A percentile compares a stretch with the other conserved stretches of the same genome.
phyloP scores from a whole-genome alignment of 1,140 invertebrate genomes.

The Drosophila murphyi region DNA sequence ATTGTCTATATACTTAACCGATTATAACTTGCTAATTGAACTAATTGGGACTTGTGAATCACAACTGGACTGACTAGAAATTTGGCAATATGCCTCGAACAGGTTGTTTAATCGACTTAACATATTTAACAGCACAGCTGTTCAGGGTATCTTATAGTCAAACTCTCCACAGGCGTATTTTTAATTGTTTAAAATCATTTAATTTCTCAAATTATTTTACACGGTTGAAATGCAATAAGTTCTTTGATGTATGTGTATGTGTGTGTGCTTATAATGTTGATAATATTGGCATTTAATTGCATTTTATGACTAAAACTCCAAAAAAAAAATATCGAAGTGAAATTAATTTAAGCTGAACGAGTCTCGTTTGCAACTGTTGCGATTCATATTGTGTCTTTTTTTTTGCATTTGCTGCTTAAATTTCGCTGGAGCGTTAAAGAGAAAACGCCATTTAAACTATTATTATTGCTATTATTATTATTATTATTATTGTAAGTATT shows the following conservation, averaged over 20 bases:
- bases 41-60: too few relatives aligned
- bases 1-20: too few relatives aligned
- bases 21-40: too few relatives aligned
- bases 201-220: too few relatives aligned
- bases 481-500: slow-evolving; percentile 59
- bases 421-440: not conserved
- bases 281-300: slow-evolving; percentile 2
- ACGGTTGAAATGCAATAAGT: not conserved
- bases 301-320: not conserved
- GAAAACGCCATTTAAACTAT: slow-evolving; percentile 51
- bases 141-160: too few relatives aligned
- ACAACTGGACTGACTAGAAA: too few relatives aligned
- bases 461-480: slow-evolving; percentile 63
- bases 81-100: too few relatives aligned
- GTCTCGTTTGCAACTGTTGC: not conserved
- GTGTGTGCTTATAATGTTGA: not conserved
- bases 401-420: slow-evolving; percentile 13
- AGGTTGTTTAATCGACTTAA: too few relatives aligned
- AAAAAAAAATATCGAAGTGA: not conserved
- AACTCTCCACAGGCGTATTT: too few relatives aligned
- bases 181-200: too few relatives aligned
- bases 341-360: not conserved
- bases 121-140: too few relatives aligned
- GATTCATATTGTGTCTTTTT: slow-evolving; percentile 39
- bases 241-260: not conserved